Conservation (phyloP, 2,797 vertebrate genomes). For the Sebastes iracundus region DNA sequence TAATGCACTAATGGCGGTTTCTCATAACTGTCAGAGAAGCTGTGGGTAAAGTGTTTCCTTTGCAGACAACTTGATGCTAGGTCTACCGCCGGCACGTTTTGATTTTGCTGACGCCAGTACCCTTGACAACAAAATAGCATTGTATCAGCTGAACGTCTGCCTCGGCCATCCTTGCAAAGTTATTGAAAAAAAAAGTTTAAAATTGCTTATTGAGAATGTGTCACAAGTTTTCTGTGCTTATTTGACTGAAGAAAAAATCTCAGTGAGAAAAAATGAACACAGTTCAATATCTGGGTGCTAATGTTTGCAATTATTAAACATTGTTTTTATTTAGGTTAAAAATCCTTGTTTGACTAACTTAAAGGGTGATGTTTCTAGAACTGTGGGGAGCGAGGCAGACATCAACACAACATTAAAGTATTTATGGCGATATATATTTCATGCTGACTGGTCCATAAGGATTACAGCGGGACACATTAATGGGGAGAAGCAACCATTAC, state of each 20-base stretch:
- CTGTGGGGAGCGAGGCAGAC: conserved; percentile 65
- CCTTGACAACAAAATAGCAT: conserved; percentile 95
- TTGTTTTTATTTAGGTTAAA: conserved; percentile 18
- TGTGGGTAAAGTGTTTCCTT: conserved; percentile 91
- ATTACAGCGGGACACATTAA: conserved; percentile 84
- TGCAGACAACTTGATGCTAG: conserved; percentile 90
- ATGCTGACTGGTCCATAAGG: conserved; percentile 84
- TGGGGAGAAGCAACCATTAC: conserved; percentile 81
- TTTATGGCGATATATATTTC: conserved; percentile 87
- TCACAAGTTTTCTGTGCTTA: conserved; percentile 32
- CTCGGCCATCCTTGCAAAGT: conserved; percentile 82
- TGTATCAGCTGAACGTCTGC: conserved; percentile 88
- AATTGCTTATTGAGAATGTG: conserved; percentile 44
- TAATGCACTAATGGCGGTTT: conserved; percentile 96
- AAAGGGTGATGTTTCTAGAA: conserved; percentile 42
- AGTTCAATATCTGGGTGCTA: background rate
- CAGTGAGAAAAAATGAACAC: background rate
- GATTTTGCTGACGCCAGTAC: conserved; percentile 94
- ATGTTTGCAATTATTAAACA: conserved; percentile 6
- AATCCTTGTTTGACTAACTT: conserved; percentile 34
- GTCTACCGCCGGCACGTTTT: conserved; percentile 87
- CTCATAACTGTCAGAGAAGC: conserved; percentile 95
- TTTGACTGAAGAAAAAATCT: conserved; percentile 11
- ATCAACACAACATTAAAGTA: conserved; percentile 81
- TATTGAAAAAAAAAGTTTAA: conserved; percentile 67